These are phyloP conservation scores for Drosophila neocordata DNA, from an alignment of 1,140 invertebrate species.

Conservation along the genomic window DNA sequence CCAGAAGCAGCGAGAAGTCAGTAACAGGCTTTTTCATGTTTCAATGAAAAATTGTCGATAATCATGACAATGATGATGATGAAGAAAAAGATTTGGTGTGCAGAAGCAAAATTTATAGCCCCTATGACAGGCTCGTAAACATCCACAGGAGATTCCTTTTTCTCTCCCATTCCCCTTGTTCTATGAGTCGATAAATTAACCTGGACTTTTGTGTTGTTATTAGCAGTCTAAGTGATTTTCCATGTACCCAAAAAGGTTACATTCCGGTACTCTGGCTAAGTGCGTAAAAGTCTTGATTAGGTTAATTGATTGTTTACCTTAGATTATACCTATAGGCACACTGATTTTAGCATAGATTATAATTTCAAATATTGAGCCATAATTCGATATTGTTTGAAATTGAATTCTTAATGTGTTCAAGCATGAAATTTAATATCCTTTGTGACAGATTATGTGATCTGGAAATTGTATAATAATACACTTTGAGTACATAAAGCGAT, in stretches of 20 bases:
- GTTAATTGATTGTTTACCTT: constrained; percentile 9
- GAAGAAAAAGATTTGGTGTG: constrained; percentile 66
- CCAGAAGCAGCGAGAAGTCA: neutral
- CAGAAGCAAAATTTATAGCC: constrained; percentile 63
- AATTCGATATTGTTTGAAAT: neutral
- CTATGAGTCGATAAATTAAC: constrained; percentile 64
- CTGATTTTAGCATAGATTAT: neutral
- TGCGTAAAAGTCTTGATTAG: neutral
- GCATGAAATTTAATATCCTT: neutral
- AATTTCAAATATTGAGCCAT: neutral
- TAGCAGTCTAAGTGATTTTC: constrained; percentile 66
- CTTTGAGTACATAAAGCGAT: too few species aligned
- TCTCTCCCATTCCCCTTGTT: neutral
- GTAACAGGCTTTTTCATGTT: constrained; percentile 64
- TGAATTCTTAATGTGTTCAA: neutral
- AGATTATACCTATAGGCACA: neutral
- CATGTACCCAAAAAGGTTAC: constrained; percentile 33
- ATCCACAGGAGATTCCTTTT: constrained; percentile 25
- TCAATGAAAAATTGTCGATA: constrained; percentile 55
- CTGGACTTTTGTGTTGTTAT: constrained; percentile 30
- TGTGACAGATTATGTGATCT: neutral
- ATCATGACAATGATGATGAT: constrained; percentile 3
- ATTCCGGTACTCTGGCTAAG: neutral
- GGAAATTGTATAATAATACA: too few species aligned
- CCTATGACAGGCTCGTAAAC: constrained; percentile 54